Base-by-base conservation (phyloP, 1,140 invertebrate species). In the Cephus cinctus region DNA sequence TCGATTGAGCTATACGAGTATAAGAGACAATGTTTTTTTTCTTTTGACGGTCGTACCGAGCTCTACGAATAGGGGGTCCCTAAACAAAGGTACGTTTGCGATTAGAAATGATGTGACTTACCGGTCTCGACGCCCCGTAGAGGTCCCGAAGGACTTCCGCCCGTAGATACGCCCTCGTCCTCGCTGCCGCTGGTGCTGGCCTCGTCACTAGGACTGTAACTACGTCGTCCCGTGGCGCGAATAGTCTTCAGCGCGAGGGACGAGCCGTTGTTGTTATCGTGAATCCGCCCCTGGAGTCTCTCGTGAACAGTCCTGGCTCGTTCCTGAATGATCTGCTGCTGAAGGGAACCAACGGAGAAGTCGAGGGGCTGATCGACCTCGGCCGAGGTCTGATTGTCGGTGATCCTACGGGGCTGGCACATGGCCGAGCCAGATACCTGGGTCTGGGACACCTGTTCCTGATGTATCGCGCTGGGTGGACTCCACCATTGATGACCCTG, bases 401-500 rank as follows among this genome's bases (percentile, higher is more conserved):
- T 44, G 45, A 2, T 11, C 18, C 27, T 41, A 38, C 32, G n/a
- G n/a, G n/a, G n/a, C n/a, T n/a, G n/a, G n/a, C n/a, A n/a, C n/a
- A n/a, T n/a, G n/a, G n/a, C n/a, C n/a, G n/a, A n/a, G n/a, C n/a
- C n/a, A n/a, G n/a, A n/a, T n/a, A n/a, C n/a, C n/a, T n/a, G n/a
- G n/a, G n/a, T n/a, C n/a, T n/a, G n/a, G n/a, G n/a, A n/a, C 8
- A 59, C 54, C 38, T 69, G 67, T 14, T 68, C 61, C 22, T 62
- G 59, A 14, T 60, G 65, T 19, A 61, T 55, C 25, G 43, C 52
- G 22, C 36, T 54, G 0, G 67, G 53, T 9, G 69, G 56, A 52
- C 55, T 73, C 72, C 73, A 76, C 75, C 75, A 75, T 43, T 75
- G 73, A 42, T 74, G 71, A 0, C 69, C 62, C 25, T 74, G 73